These are phyloP conservation scores for Plemyria rubiginata DNA, from an alignment of 2,888 invertebrate genomes.

Conservation along the genomic window DNA sequence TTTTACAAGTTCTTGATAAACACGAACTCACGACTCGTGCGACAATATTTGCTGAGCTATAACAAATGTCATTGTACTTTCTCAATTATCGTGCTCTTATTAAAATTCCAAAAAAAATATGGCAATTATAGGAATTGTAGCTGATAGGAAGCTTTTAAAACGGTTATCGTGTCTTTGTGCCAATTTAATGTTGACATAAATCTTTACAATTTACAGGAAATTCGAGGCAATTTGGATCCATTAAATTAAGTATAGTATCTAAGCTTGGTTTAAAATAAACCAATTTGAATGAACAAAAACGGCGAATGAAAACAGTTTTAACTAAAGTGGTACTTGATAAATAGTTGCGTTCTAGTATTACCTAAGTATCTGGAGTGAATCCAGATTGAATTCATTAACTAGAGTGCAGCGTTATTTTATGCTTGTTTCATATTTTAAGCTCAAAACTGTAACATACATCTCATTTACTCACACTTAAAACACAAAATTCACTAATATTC, in stretches of 20 bases:
- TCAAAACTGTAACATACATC: background rate
- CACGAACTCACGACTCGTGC: slow-evolving; percentile 44
- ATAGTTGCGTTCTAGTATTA: slow-evolving; percentile 3
- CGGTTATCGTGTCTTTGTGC: slow-evolving; percentile 12
- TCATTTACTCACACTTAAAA: too few species aligned
- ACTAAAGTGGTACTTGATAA: background rate
- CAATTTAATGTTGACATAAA: slow-evolving; percentile 11
- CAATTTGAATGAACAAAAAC: background rate
- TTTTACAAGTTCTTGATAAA: slow-evolving; percentile 44
- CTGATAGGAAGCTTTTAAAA: slow-evolving; percentile 22
- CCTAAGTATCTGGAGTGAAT: slow-evolving; percentile 11
- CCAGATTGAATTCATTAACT: slow-evolving; percentile 15
- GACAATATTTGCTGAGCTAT: slow-evolving; percentile 27
- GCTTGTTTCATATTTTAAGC: slow-evolving; percentile 1
- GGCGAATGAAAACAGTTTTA: slow-evolving; percentile 7
- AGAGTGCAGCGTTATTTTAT: slow-evolving; percentile 7
- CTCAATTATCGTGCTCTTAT: slow-evolving; percentile 31
- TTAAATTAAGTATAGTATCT: background rate
- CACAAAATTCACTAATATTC: too few species aligned
- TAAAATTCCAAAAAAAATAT: slow-evolving; percentile 9
- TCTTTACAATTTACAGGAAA: slow-evolving; percentile 5
- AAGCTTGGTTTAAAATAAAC: slow-evolving; percentile 3
- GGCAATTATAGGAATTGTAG: background rate
- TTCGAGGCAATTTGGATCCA: slow-evolving; percentile 9
- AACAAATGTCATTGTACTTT: slow-evolving; percentile 35